These are phyloP conservation scores for Lophius americanus DNA, from an alignment of 2,797 vertebrate genomes.

Conservation along the genomic window DNA sequence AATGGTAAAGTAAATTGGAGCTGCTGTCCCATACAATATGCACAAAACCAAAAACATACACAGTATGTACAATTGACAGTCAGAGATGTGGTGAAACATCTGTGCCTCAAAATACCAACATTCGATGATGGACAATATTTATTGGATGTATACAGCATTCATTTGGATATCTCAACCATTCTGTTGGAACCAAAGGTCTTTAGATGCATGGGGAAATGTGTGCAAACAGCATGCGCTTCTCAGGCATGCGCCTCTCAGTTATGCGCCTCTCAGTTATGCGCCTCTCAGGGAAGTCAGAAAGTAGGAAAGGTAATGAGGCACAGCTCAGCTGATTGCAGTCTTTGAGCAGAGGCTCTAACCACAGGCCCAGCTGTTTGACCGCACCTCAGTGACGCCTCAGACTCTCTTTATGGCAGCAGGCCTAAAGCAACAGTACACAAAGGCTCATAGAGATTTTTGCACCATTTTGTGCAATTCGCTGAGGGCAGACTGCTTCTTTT, in stretches of 20 bases:
- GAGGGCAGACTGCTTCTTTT: conserved; percentile 40
- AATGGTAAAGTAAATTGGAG: conserved; percentile 82
- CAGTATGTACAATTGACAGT: conserved; percentile 21
- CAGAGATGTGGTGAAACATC: too few species aligned
- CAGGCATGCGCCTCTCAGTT: not conserved
- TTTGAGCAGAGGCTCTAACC: conserved; percentile 38
- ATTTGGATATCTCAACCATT: not conserved
- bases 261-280: not conserved
- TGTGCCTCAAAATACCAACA: not conserved
- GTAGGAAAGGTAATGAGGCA: conserved; percentile 20
- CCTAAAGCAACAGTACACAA: conserved; percentile 56
- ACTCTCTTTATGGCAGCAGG: conserved; percentile 47
- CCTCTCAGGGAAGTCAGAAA: conserved; percentile 39
- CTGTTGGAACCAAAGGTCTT: conserved; percentile 21
- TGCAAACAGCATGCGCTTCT: not conserved
- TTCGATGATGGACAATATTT: not conserved
- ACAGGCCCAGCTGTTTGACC: conserved; percentile 61
- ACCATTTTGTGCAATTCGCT: conserved; percentile 26
- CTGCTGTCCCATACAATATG: conserved; percentile 41
- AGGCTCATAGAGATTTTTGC: conserved; percentile 19
- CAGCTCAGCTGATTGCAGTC: conserved; percentile 63
- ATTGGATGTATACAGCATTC: too few species aligned
- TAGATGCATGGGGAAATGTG: not conserved
- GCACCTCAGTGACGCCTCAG: conserved; percentile 41
- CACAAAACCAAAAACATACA: conserved; percentile 18